Conservation (phyloP, 2,113 vertebrate species). For the Pseudolaguvia tuberculata region DNA sequence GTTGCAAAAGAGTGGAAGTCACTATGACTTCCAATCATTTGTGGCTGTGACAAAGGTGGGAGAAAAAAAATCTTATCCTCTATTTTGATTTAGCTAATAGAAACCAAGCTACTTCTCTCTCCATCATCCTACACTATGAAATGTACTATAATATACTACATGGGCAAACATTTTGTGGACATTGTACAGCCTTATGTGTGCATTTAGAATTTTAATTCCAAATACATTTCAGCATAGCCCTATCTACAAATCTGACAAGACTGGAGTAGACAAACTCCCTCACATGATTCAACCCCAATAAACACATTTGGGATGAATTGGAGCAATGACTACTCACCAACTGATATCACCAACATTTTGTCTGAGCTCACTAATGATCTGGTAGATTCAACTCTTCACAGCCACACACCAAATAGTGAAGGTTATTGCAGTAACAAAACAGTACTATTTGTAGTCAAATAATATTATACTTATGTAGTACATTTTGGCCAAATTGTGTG, state of each 20-base stretch:
- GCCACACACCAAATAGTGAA: no score
- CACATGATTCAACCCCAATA: background rate
- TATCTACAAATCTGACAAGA: background rate
- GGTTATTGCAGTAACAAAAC: no score
- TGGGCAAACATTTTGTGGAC: background rate
- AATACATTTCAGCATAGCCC: background rate
- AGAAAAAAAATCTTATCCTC: constrained; percentile 1
- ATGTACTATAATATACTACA: background rate
- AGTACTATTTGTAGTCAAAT: no score
- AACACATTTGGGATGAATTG: background rate
- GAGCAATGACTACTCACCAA: background rate
- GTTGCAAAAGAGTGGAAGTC: constrained; percentile 31
- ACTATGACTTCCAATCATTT: background rate
- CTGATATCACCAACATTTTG: background rate
- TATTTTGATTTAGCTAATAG: background rate
- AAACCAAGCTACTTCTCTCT: background rate
- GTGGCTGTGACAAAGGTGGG: no score
- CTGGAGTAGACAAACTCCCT: background rate
- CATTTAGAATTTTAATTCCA: background rate
- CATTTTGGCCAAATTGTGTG: no score
- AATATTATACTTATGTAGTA: no score
- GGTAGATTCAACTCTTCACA: no score
- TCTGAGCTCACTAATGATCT: background rate
- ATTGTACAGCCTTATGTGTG: background rate
- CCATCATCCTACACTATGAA: background rate